Conservation (phyloP, 2,888 invertebrate genomes). For the Eupithecia tripunctaria region DNA sequence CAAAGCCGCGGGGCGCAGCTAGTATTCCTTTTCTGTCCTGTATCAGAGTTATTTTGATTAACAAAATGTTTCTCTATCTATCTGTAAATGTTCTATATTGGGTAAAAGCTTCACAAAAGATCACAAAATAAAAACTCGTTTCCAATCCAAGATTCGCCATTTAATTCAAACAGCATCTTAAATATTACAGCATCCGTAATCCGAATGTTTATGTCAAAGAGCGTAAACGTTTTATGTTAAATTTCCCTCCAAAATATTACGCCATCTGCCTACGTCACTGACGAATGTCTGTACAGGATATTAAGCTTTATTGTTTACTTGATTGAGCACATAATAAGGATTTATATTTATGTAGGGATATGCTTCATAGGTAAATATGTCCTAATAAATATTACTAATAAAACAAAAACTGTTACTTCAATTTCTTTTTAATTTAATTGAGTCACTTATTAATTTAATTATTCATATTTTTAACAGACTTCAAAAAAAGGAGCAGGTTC, state of each 20-base stretch:
- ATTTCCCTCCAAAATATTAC: conserved; percentile 25
- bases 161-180: conserved; percentile 32
- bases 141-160: conserved; percentile 9
- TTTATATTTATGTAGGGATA: not conserved
- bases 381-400: too few relatives aligned
- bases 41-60: too few relatives aligned
- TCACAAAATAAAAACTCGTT: not conserved
- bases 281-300: not conserved
- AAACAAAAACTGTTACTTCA: not conserved
- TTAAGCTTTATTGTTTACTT: conserved; percentile 7
- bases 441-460: too few relatives aligned
- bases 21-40: too few relatives aligned
- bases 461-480: too few relatives aligned
- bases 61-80: too few relatives aligned
- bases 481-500: too few relatives aligned
- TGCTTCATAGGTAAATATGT: too few relatives aligned
- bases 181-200: conserved; percentile 31
- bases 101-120: not conserved
- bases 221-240: conserved; percentile 28
- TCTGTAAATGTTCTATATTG: too few relatives aligned
- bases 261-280: conserved; percentile 14
- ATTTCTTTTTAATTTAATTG: too few relatives aligned
- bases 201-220: conserved; percentile 30
- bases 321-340: not conserved
- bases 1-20: too few relatives aligned